Conservation (phyloP, 2,888 invertebrate species). For the Tipula vernalis region DNA sequence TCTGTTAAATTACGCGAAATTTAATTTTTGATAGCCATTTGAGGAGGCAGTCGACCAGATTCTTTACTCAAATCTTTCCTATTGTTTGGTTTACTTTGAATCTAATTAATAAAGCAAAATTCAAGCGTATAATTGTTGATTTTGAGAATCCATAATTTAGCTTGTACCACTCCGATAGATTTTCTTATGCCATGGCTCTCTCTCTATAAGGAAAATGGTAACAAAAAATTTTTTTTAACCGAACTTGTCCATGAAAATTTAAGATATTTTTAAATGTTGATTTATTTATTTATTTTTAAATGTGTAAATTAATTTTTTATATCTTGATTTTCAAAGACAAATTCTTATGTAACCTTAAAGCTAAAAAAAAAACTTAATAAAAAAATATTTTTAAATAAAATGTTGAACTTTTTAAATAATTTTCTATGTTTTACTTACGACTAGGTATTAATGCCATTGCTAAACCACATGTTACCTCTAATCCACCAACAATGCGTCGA, state of each 20-base stretch:
- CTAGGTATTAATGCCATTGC: conserved; percentile 72
- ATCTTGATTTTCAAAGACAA: neutral
- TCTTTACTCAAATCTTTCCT: no score
- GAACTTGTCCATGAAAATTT: conserved; percentile 6
- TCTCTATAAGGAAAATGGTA: neutral
- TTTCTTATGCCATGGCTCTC: no score
- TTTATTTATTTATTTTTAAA: neutral
- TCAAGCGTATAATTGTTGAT: no score
- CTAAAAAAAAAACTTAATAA: neutral
- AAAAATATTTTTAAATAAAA: neutral
- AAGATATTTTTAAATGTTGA: neutral
- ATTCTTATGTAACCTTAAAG: conserved; percentile 16
- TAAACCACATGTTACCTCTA: conserved; percentile 74
- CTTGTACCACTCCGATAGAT: no score
- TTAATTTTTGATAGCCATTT: no score
- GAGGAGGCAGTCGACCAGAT: no score
- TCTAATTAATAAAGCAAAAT: no score
- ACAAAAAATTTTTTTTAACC: neutral
- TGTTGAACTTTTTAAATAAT: conserved; percentile 12
- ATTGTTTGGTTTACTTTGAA: no score
- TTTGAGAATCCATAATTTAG: no score
- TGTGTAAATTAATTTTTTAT: neutral
- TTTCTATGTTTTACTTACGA: conserved; percentile 45
- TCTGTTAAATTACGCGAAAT: no score
- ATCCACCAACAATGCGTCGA: conserved; percentile 65